Base-by-base conservation (phyloP, 1,140 invertebrate species). In the Bombus vancouverensis region DNA sequence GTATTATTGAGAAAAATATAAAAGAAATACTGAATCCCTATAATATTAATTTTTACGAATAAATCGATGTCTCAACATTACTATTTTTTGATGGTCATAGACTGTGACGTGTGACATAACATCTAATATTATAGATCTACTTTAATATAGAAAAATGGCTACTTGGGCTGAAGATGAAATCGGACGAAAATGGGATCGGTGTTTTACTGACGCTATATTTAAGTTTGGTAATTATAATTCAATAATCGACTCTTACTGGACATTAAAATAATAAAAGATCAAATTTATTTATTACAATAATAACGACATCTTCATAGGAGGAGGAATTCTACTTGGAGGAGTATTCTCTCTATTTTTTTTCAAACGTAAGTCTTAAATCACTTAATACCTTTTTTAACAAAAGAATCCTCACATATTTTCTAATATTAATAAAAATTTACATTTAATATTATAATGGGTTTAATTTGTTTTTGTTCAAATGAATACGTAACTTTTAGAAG, bases 261-360 rank as follows among this genome's bases (percentile, higher is more conserved):
- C n/a, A 13, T 59, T 44, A 2, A 39, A n/a, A 32, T 53, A 13
- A 22, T 65, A n/a, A 62, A 62, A 62, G 59, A 44, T 65, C n/a
- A 22, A 53, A 12, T 81, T 65, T 71, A 34, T 59, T 83, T 32
- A 28, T 39, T 71, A 34, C 34, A 66, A 66, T 77, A 59, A 81
- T 74, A 74, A 74, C 39, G 9, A 62, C 15, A 28, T 72, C 65
- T 88, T 95, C 95, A 91, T 92, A 97, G 97, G 97, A 88, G 96
- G 96, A 90, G 97, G 97, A 87, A 86, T 97, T 70, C 78, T 96
- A 47, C 90, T 98, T 83, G 97, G 97, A 70, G 95, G 96, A 39
- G 93, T 97, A 68, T 94, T 97, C 88, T 97, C 97, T 1, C 73
- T 97, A n/a, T 93, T 98, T 62, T 97, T 98, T 91, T 93, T 95